Conservation (phyloP, 1,140 invertebrate species). For the Magallana ariakensis region DNA sequence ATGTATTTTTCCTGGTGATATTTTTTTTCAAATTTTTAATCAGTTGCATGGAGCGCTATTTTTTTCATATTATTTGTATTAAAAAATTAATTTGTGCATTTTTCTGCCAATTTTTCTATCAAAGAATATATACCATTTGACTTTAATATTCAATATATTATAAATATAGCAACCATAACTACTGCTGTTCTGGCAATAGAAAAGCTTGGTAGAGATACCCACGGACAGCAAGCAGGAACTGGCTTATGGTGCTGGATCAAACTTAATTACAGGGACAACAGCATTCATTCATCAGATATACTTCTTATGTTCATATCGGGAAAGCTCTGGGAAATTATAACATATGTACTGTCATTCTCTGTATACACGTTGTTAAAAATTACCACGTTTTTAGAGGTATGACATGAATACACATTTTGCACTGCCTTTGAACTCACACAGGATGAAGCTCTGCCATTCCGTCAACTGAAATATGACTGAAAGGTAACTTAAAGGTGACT, state of each 20-base stretch:
- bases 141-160: not conserved
- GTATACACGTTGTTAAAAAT: conserved; percentile 29
- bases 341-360: not conserved
- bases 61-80: no score
- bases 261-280: no score
- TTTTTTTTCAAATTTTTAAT: no score
- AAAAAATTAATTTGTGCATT: no score
- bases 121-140: not conserved
- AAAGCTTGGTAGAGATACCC: not conserved
- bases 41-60: no score
- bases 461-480: no score
- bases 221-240: not conserved
- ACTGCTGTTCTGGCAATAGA: not conserved
- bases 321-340: conserved; percentile 22
- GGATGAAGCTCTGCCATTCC: no score
- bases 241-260: conserved; percentile 31
- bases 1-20: not conserved
- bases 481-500: no score
- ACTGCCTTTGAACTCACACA: no score
- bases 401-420: not conserved
- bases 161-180: not conserved
- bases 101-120: not conserved
- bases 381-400: not conserved
- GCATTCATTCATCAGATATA: not conserved
- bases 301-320: not conserved